A percentile compares a stretch with the other conserved stretches of the same genome.
phyloP scores from a whole-genome alignment of 1,140 invertebrate genomes.

The Theocolax elegans region DNA sequence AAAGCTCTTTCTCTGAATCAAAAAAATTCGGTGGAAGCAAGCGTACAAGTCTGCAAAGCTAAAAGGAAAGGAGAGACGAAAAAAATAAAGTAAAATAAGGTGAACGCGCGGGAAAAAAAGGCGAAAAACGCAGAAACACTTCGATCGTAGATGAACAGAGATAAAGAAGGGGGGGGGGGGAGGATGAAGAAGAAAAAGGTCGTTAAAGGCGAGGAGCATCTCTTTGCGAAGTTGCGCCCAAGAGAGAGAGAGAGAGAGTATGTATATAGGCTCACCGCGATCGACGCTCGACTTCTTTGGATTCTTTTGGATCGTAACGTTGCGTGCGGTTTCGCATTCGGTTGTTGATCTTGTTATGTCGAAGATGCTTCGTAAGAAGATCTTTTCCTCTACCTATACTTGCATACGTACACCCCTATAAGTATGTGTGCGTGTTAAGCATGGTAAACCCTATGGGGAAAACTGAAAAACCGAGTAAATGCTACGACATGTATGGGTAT shows the following conservation, averaged over 20 bases:
- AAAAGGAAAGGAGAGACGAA: not conserved
- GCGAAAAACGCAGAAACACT: slow-evolving; percentile 33
- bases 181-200: slow-evolving; percentile 25
- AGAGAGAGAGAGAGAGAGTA: not conserved
- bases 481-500: too few species aligned
- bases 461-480: too few species aligned
- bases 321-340: slow-evolving; percentile 51
- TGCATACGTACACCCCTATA: too few species aligned
- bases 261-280: not conserved
- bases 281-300: slow-evolving; percentile 36
- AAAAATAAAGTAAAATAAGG: slow-evolving; percentile 9
- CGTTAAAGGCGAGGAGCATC: slow-evolving; percentile 40
- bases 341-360: slow-evolving; percentile 40
- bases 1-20: not conserved
- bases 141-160: slow-evolving; percentile 46
- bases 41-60: not conserved
- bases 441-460: too few species aligned
- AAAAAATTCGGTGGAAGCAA: not conserved
- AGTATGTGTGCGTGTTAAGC: too few species aligned
- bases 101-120: not conserved
- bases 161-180: slow-evolving; percentile 46
- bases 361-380: slow-evolving; percentile 20
- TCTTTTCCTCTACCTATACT: not conserved
- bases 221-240: not conserved
- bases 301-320: slow-evolving; percentile 39